Base-by-base conservation (phyloP, 2,888 invertebrate genomes). In the Caenorhabditis sulstoni region DNA sequence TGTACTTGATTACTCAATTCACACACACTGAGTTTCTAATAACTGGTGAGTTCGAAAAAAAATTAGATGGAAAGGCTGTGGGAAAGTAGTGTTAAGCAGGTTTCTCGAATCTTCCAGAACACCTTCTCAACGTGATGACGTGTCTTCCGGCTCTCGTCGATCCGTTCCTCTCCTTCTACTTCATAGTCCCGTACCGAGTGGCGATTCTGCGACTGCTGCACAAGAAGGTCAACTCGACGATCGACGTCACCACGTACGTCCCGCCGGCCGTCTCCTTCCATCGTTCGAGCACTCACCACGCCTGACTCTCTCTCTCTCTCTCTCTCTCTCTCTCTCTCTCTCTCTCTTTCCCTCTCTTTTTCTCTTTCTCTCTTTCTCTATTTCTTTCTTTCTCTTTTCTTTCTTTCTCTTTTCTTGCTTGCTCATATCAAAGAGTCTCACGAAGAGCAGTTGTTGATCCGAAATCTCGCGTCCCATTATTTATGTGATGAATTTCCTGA, bases 81-180 rank as follows among this genome's bases (percentile, higher is more conserved):
- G 29, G n/a, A 29, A 53, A 12, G 3, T 12, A 39, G 18, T n/a
- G 20, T 23, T 61, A 47, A 9, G 14, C 9, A 53, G n/a, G 23
- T 14, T n/a, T n/a, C n/a, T n/a, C n/a, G n/a, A n/a, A n/a, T n/a
- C n/a, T 29, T 50, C 11, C 71, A 71, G 71, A 71, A 35, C 71
- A 71, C 52, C 71, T 71, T 23, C 71, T 71, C 11, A 71, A 71
- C 37, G 39, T 71, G 20, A 71, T 71, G 71, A 71, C 71, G 12
- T 57, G 71, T 41, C 39, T 71, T 9, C 71, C 71, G n/a, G 62
- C 71, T 0, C 71, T 71, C 9, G 44, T 71, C 9, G 71, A 71
- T 4, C 71, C 71, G 2, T 64, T 71, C 49, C 44, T 71, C 11
- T 71, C 71, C 0, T 71, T 71, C 50, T 71, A 71, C 18, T 71